These are phyloP conservation scores for Paralvinella palmiformis DNA, from an alignment of 1,140 invertebrate genomes.

Conservation along the genomic window DNA sequence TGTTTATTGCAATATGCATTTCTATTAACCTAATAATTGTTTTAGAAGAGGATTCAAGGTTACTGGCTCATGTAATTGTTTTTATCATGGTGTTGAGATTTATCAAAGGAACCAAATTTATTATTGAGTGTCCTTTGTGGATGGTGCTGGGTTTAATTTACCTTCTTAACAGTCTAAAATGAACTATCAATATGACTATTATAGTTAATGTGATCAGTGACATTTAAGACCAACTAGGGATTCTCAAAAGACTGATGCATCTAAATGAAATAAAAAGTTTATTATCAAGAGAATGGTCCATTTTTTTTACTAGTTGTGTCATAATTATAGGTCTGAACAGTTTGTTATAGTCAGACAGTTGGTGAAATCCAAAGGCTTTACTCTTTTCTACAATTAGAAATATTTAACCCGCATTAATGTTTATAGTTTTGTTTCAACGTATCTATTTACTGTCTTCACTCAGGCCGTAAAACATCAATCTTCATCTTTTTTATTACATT, in stretches of 20 bases:
- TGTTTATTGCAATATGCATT: too few species aligned
- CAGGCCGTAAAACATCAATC: not conserved
- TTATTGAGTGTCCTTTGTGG: too few species aligned
- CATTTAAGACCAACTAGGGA: not conserved
- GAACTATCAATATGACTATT: not conserved
- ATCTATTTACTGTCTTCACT: not conserved
- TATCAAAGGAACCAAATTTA: too few species aligned
- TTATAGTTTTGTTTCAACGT: not conserved
- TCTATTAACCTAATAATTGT: too few species aligned
- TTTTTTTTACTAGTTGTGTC: not conserved
- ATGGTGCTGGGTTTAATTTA: too few species aligned
- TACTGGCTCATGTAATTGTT: too few species aligned
- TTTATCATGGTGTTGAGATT: too few species aligned
- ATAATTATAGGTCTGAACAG: not conserved
- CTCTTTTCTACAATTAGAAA: not conserved
- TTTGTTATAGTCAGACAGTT: not conserved
- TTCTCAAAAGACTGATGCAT: not conserved
- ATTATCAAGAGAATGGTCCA: too few species aligned
- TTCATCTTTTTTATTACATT: not conserved
- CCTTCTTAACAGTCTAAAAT: too few species aligned
- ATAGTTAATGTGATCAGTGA: not conserved
- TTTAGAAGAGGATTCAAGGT: too few species aligned
- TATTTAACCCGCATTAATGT: not conserved
- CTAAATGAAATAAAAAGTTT: not conserved
- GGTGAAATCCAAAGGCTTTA: too few species aligned